Evolutionary conservation across 2,797 vertebrate genomes (phyloP).

Genomic region (Buceros bicornis): DNA sequence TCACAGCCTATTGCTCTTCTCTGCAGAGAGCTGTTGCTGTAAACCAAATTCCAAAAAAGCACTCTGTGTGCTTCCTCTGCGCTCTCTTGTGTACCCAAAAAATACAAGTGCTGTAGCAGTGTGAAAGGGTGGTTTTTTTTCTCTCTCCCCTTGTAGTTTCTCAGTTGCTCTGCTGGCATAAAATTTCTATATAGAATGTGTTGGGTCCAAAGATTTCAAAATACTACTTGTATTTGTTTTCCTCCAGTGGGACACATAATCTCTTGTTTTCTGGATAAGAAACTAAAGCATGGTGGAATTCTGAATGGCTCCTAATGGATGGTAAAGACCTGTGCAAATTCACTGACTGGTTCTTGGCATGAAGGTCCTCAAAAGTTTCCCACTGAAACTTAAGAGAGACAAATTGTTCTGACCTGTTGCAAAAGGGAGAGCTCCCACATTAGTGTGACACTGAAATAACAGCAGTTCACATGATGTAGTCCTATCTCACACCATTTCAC

Average conservation of each 20-base stretch:
- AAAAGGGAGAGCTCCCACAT: background rate
- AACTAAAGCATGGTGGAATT: background rate
- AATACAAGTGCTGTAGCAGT: rapidly evolving
- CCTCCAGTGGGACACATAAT: background rate
- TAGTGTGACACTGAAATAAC: background rate
- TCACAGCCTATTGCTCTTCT: background rate
- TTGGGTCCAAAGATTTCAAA: background rate
- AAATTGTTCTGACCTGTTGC: conserved; percentile 47
- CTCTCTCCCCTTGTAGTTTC: background rate
- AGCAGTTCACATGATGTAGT: background rate
- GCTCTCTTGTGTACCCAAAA: background rate
- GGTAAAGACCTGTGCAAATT: background rate
- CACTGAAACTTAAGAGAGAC: background rate
- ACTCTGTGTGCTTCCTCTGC: background rate
- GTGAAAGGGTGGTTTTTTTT: background rate
- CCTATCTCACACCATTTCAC: background rate
- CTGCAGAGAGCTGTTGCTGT: background rate
- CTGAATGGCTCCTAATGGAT: background rate
- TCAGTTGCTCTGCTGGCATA: background rate
- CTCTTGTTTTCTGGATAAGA: background rate
- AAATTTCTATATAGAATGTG: background rate
- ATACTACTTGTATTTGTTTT: background rate
- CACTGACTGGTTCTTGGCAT: background rate
- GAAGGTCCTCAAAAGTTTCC: background rate
- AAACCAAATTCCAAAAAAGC: background rate